Evolutionary conservation across 2,797 vertebrate genomes (phyloP), one percentile per base, ranked within the genome.

Genomic region (Sparidentex hasta): DNA sequence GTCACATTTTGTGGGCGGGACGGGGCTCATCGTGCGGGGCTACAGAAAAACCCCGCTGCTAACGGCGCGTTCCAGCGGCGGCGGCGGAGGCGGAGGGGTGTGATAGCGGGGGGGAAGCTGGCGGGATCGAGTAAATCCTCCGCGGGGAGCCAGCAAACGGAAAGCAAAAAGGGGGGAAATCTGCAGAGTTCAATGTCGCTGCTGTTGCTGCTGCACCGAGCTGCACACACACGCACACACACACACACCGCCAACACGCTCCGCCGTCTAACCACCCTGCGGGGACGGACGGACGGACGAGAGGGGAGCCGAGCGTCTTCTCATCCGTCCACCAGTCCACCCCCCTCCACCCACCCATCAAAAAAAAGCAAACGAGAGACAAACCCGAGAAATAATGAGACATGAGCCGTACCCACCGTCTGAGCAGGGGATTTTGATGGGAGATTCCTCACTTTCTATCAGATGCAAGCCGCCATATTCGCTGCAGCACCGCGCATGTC

Each of bases 401-500:
- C 62, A 71, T 7, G 74, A 80, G 76, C 58, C 76, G 78, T 91
- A 91, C 94, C 80, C 76, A 94, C 91, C 93, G 90, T 91, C n/a
- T 63, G 56, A 78, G 67, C 72, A 44, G 71, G 78, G 58, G 84
- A 67, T 88, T 91, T 88, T 76, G 88, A 84, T 78, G 86, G 83
- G 81, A 87, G 90, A 90, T 66, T 84, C 87, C 91, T 92, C 87
- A 91, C 91, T 94, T 92, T 93, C 91, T 90, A 88, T 92, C 89
- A 87, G 91, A 93, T 86, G 89, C 90, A 84, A 83, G 93, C 90
- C 94, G 94, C 95, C 94, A 95, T 95, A 83, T 95, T 94, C 94
- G 86, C 90, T 93, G 92, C 93, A 92, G 90, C 88, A 89, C 88
- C 93, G 94, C 94, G 93, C 95, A 95, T 95, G 94, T 94, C 94